Base-by-base conservation (phyloP, 2,888 invertebrate genomes). In the Rosalia funebris region DNA sequence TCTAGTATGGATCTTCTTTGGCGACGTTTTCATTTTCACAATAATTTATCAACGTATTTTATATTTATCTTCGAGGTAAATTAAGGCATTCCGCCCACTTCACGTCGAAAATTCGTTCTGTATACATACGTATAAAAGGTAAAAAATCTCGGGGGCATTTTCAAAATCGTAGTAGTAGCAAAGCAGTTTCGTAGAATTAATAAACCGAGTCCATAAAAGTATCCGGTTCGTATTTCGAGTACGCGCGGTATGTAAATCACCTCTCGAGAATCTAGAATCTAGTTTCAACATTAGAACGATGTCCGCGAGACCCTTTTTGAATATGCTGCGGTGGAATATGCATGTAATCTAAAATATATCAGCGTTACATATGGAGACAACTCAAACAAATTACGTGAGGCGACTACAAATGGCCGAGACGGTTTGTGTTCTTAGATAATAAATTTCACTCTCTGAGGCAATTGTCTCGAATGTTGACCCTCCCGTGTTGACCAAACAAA, bases 311-410 rank as follows among this genome's bases (percentile, higher is more conserved):
- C 37, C 48, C 48, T 60, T 66, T 66, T 66, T 64, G 62, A 64
- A 62, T 62, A 64, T 62, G 60, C 32, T 57, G 47, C 46, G n/a
- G n/a, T n/a, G 58, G 56, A 64, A 62, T 62, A 63, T 62, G 60
- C 64, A 66, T 66, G 63, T 66, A 66, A 66, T 66, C 66, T 66
- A 64, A 59, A 64, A 66, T 62, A 64, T 63, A 66, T 66, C 66
- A 64, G 63, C 53, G 61, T 64, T 64, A 62, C 60, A 61, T 64
- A 64, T 66, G 66, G 58, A 55, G 56, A 66, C 63, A 64, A 66
- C 62, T 64, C 61, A 66, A n/a, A 66, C 62, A 60, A 63, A 39
- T 57, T 66, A 66, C 66, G 66, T 66, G 66, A 66, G 57, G 34
- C 34, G 57, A 62, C 58, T 66, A 56, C 60, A 58, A 66, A 66